These are phyloP conservation scores for Oligia fasciuncula DNA, from an alignment of 2,888 invertebrate species.

Conservation along the genomic window DNA sequence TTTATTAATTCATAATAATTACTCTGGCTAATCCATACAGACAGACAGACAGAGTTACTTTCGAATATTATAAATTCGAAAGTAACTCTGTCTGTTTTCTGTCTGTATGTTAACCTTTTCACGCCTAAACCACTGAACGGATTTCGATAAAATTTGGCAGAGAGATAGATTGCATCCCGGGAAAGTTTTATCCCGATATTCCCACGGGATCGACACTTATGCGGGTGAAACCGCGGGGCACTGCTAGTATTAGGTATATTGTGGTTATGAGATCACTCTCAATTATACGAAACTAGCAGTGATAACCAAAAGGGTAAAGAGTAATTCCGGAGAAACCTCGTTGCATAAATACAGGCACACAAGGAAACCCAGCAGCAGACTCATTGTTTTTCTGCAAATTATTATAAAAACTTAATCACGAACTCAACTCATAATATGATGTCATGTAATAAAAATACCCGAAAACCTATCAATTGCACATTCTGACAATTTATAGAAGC, in stretches of 20 bases:
- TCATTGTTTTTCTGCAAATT: slow-evolving; percentile 43
- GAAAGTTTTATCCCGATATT: too few species aligned
- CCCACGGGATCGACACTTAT: too few species aligned
- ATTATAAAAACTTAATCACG: slow-evolving; percentile 13
- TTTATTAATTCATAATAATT: background rate
- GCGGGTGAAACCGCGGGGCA: too few species aligned
- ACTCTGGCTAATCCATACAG: background rate
- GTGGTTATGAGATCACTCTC: slow-evolving; percentile 17
- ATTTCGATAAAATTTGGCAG: too few species aligned
- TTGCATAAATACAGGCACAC: background rate
- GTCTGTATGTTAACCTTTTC: too few species aligned
- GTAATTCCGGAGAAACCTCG: slow-evolving; percentile 16
- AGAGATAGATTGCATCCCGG: too few species aligned
- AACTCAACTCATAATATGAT: background rate
- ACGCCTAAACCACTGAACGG: too few species aligned
- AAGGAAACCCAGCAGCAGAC: slow-evolving; percentile 24
- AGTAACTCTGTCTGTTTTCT: too few species aligned
- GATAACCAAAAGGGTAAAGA: slow-evolving; percentile 14
- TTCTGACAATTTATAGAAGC: background rate
- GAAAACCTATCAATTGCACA: background rate
- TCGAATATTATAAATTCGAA: too few species aligned
- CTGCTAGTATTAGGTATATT: background rate
- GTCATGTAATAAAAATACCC: background rate
- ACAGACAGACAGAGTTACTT: too few species aligned
- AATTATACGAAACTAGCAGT: slow-evolving; percentile 9